Base-by-base conservation (phyloP, 2,888 invertebrate species). In the Buathra laborator region DNA sequence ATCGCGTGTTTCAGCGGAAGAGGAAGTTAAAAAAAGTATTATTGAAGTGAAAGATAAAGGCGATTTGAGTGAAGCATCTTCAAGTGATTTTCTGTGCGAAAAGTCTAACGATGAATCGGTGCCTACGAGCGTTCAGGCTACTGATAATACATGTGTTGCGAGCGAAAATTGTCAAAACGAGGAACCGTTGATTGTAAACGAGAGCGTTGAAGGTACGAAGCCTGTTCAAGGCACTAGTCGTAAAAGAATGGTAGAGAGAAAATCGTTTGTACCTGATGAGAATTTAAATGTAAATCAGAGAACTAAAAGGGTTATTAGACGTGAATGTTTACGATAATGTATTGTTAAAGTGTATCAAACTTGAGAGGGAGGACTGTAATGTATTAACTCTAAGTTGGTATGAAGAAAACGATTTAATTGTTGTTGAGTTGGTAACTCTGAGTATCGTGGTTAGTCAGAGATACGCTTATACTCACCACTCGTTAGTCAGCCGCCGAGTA, bases 251-350 rank as follows among this genome's bases (percentile, higher is more conserved):
- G 24, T 24, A 24, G 24, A 24, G 2, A 24, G 3, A 24, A 24
- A 24, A 24, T 2, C 24, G 3, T 7, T 24, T 29, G 48, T 29
- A 4, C 43, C n/a, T 32, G 56, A 76, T 16, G 29, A 24, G 12
- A 64, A 12, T 19, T 46, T 48, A 16, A 78, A 59, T 56, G 46
- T 78, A 16, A 68, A 68, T 70, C 59, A 51, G 24, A 78, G 68
- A 56, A 51, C 70, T 0, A 68, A 56, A 56, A 29, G 78, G 7
- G 56, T 56, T 16, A 51, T 56, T 16, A 78, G 70, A 14, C 37
- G 37, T 4, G 24, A 24, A 29, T n/a, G 6, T 19, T 16, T 44
- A 51, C 37, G n/a, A 32, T 29, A 0, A 29, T 32, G 32, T 14
- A 64, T 37, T 64, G 62, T 64, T n/a, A 32, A 64, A n/a, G n/a